Base-by-base conservation (phyloP, 2,797 vertebrate genomes). In the Melanotaenia nigrans region DNA sequence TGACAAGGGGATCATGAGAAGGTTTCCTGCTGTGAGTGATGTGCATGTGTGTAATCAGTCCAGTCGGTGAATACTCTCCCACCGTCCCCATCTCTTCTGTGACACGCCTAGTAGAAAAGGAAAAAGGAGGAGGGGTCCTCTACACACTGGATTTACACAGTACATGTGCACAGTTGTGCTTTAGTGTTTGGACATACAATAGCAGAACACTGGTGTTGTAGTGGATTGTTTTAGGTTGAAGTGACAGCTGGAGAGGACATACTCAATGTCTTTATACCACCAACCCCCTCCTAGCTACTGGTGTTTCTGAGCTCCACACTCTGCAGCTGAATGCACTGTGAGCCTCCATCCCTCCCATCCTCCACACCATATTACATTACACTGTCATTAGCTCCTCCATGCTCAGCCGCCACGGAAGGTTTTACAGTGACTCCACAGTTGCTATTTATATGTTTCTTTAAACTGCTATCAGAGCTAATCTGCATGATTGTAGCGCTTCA, bases 171-270 rank as follows among this genome's bases (percentile, higher is more conserved):
- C 53, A 76, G 22, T 77, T 49, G 79, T 66, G 77, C 71, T 66
- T 83, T 18, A 36, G 45, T 18, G 49, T 3, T 49, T 35, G 68
- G 13, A 66, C 20, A 6, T 59, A 73, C 77, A 80, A 76, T 67
- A 54, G 81, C 62, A 59, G 71, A 77, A 67, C 73, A 59, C 11
- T 13, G 65, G 32, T 78, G 49, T 70, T 81, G 77, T 55, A 18
- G 65, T 81, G 69, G 73, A 78, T 86, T 85, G 85, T 88, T 71
- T 89, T 73, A 53, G 66, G 65, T 67, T 78, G 78, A 71, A 60
- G 66, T 77, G 84, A 88, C 81, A 86, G 84, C 86, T 90, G 88
- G 76, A 78, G 77, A 81, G 54, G 72, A 87, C 77, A 78, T 74
- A 68, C 71, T 72, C 78, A 77, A 77, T 83, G 79, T 88, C 82